A percentile compares a stretch with the other conserved stretches of the same genome.
Evolutionary conservation across 2,113 vertebrate species (phyloP).

Genomic region (Mugil cephalus): DNA sequence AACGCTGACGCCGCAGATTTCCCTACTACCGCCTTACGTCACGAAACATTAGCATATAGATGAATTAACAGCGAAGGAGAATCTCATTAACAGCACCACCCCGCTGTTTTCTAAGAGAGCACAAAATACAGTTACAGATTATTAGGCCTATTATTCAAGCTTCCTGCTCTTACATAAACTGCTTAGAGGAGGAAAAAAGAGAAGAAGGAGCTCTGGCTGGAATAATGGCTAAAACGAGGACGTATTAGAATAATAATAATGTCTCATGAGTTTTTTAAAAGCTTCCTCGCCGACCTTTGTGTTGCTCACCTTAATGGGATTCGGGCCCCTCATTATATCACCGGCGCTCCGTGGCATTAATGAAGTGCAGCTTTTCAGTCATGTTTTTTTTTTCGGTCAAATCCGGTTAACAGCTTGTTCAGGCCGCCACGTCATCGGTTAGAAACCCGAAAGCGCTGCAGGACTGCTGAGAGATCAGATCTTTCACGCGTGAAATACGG

Average conservation of each 20-base stretch:
- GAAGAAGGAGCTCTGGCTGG: neutral
- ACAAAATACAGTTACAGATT: slow-evolving; percentile 2
- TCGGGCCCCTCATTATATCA: slow-evolving; percentile 60
- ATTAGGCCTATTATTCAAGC: slow-evolving; percentile 40
- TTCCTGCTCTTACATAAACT: slow-evolving; percentile 47
- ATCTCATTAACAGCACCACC: slow-evolving; percentile 42
- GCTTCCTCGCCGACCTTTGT: slow-evolving; percentile 54
- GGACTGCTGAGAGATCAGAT: neutral
- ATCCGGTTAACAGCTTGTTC: slow-evolving; percentile 58
- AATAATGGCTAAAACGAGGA: slow-evolving; percentile 57
- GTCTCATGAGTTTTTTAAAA: slow-evolving; percentile 53
- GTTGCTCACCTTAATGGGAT: slow-evolving; percentile 62
- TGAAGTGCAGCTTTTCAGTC: slow-evolving; percentile 56
- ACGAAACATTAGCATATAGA: slow-evolving; percentile 61
- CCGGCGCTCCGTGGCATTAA: slow-evolving; percentile 44
- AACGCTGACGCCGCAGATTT: slow-evolving; percentile 65
- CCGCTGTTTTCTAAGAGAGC: neutral
- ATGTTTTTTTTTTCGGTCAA: slow-evolving; percentile 56
- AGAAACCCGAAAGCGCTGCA: neutral
- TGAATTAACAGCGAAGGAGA: slow-evolving; percentile 52
- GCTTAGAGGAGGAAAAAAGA: slow-evolving; percentile 27
- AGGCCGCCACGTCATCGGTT: slow-evolving; percentile 36
- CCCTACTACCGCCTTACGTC: slow-evolving; percentile 49
- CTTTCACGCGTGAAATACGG: slow-evolving; percentile 37
- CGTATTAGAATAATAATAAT: slow-evolving; percentile 62